Evolutionary conservation across 2,797 vertebrate species (phyloP), one percentile per base, ranked within the genome.

Genomic region (Acrossocheilus wenchowensis): DNA sequence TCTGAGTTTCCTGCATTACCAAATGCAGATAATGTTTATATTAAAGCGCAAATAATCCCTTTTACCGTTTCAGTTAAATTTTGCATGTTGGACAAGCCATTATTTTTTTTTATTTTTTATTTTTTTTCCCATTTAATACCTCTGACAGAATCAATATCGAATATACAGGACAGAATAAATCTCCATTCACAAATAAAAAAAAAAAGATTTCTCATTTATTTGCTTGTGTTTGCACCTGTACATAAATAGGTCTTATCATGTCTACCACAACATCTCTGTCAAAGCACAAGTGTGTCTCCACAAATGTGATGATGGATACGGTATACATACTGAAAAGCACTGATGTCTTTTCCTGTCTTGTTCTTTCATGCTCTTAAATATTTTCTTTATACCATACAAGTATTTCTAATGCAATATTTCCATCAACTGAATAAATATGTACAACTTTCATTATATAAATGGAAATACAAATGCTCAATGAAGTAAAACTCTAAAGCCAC

Each of bases 281-380:
- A 73, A 83, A 21, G 23, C 41, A 83, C 57, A 78, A 62, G 72
- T 73, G 74, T 79, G 74, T 81, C 50, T 57, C 62, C 41, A 83
- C 57, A 78, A 62, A 78, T 73, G 74, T 79, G 74, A 78, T 2
- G 1, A 23, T 23, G 62, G 60, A 77, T 77, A 81, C 12, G n/a
- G 69, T 41, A 79, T 8, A 17, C 52, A 71, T 21, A 8, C 30
- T 62, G 41, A 87, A 77, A 83, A 73, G 23, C 26, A 62, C 26
- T 34, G 5, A 66, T 64, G 30, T 74, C 2, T 75, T 54, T 21
- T 15, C 36, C n/a, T 45, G 10, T 54, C 62, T 68, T 21, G 34
- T 50, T 23, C 41, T 14, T 68, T 54, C 75, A 81, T 71, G 79
- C 82, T 64, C 68, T 66, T 83, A 81, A 88, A 91, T 89, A 86